Evolutionary conservation across 2,113 vertebrate species (phyloP).

Genomic region (Ailuropoda melanoleuca): DNA sequence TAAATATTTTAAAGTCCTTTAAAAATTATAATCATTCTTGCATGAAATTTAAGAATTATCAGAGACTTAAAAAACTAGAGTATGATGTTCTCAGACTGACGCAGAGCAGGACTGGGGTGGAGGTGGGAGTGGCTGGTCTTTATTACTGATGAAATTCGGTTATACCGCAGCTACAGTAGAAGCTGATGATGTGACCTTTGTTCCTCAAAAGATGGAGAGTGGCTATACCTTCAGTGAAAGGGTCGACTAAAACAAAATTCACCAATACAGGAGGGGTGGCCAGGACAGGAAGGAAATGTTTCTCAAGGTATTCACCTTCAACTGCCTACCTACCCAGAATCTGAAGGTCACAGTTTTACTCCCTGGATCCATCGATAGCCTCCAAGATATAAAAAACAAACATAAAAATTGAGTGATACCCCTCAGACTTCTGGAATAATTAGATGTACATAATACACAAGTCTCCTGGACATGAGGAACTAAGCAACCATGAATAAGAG

Average conservation of each 20-base stretch:
- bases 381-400: not conserved
- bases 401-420: not conserved
- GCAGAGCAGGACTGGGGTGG: not conserved
- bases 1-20: not conserved
- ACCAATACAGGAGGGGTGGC: not conserved
- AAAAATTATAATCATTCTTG: not conserved
- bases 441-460: not conserved
- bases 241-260: not conserved
- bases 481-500: not conserved
- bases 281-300: not conserved
- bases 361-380: not conserved
- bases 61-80: not conserved
- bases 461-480: not conserved
- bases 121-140: not conserved
- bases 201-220: not conserved
- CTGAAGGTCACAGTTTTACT: not conserved
- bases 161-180: not conserved
- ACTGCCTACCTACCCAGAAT: not conserved
- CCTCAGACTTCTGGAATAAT: not conserved
- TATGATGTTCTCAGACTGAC: not conserved
- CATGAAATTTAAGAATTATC: not conserved
- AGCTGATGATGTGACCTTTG: not conserved
- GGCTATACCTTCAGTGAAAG: not conserved
- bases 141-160: not conserved
- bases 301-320: not conserved